Evolutionary conservation across 23 tunicate genomes (phyloP), one percentile per base, ranked within the genome.

Genomic region (Diplosoma virens): DNA sequence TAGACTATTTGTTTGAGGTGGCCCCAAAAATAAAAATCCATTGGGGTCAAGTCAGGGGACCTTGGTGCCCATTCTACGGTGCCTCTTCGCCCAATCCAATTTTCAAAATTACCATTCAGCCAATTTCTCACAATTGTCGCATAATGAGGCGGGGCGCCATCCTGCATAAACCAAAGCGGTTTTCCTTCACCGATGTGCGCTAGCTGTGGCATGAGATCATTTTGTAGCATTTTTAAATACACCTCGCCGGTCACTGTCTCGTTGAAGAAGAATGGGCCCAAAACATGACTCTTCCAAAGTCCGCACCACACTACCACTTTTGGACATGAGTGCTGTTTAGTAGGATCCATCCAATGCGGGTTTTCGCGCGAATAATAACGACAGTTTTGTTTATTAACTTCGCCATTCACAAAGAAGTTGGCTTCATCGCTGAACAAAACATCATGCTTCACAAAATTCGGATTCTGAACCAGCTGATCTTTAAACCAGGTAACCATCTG

Each of bases 331-430:
- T 56, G 63, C 63, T 56, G 24, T 56, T 56, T 56, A 56, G 63
- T 56, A 56, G 63, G 63, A 56, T 56, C 63, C 63, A 56, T 56
- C 63, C 24, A 56, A 56, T 56, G 63, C 24, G 63, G 63, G 63
- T 56, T 56, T 56, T 56, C 63, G 63, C 63, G 63, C 63, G 63
- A 56, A 56, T 56, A 56, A 56, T 56, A 56, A 56, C 63, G 63
- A 56, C 63, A 56, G 63, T 56, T 56, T 56, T 56, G 63, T 56
- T 56, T 56, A 56, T 56, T 56, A 56, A 56, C 63, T 56, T 56
- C 63, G 63, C 63, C 63, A 20, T 56, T 56, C 24, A 20, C 63
- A 56, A 56, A 56, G 63, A 56, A 56, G 63, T 56, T 56, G 24
- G 63, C 63, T 56, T 56, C 63, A 20, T 56, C 63, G 63, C 63